Evolutionary conservation across 2,113 vertebrate genomes (phyloP).

Genomic region (Caloenas nicobarica): DNA sequence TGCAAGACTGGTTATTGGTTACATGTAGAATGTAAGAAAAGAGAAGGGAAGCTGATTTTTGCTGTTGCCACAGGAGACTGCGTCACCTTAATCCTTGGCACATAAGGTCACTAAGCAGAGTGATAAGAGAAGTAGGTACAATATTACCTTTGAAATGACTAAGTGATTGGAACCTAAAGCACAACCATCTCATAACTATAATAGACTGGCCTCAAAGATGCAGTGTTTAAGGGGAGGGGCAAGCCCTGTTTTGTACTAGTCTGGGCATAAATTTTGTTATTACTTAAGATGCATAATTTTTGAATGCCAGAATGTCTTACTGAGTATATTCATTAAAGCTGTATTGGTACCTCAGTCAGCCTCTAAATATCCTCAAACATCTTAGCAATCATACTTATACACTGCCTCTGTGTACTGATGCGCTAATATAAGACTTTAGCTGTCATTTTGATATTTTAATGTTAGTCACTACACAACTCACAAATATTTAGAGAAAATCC

Average conservation of each 20-base stretch:
- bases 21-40: not conserved
- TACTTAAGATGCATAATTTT: not conserved
- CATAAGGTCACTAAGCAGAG: not conserved
- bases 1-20: constrained; percentile 4
- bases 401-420: not conserved
- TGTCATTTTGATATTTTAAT: constrained; percentile 53
- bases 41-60: constrained; percentile 41
- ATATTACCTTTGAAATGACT: not conserved
- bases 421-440: constrained; percentile 11
- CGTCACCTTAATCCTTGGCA: not conserved
- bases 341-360: not conserved
- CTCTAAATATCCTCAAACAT: not conserved
- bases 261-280: not conserved
- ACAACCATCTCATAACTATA: not conserved
- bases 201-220: not conserved
- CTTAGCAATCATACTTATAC: not conserved
- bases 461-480: constrained; percentile 22
- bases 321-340: not conserved
- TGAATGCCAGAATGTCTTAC: not conserved
- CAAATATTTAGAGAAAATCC: constrained; percentile 66
- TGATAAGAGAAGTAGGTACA: not conserved
- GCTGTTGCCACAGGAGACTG: not conserved
- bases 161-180: not conserved
- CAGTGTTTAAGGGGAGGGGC: not conserved
- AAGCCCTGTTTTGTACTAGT: not conserved